Evolutionary conservation across 2,888 invertebrate genomes (phyloP).

Genomic region (Petrolisthes cinctipes): DNA sequence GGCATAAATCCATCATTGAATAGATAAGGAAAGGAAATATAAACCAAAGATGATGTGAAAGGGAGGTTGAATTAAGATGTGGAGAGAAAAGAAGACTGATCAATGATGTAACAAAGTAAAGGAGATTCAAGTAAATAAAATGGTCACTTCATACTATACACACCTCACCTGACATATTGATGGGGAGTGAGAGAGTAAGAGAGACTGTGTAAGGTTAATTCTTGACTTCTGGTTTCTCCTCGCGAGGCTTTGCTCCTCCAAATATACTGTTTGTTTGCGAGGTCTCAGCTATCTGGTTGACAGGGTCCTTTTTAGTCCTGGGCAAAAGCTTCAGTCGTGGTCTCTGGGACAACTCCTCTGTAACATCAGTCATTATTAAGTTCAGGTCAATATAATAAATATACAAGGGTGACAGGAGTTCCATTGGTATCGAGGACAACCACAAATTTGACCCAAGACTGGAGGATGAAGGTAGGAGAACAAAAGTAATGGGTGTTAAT

Average conservation of each 20-base stretch:
- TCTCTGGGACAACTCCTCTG: conserved; percentile 82
- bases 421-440: no score
- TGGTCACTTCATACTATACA: background rate
- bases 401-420: no score
- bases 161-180: conserved; percentile 42
- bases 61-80: no score
- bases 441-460: no score
- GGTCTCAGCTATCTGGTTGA: conserved; percentile 88
- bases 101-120: no score
- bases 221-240: conserved; percentile 74
- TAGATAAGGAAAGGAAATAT: no score
- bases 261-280: conserved; percentile 91
- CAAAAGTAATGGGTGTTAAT: background rate
- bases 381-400: no score
- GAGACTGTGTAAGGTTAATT: background rate
- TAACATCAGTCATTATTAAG: conserved; percentile 19
- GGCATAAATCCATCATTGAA: no score
- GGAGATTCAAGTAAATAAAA: background rate
- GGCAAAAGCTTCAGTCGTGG: conserved; percentile 87
- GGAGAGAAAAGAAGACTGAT: no score
- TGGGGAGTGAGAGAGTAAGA: conserved; percentile 30
- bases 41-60: no score
- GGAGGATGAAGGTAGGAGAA: no score
- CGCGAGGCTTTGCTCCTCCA: conserved; percentile 93
- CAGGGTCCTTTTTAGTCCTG: conserved; percentile 86